phyloP scores from a whole-genome alignment of 2,797 vertebrate genomes.

The Chloroceryle amazona region DNA sequence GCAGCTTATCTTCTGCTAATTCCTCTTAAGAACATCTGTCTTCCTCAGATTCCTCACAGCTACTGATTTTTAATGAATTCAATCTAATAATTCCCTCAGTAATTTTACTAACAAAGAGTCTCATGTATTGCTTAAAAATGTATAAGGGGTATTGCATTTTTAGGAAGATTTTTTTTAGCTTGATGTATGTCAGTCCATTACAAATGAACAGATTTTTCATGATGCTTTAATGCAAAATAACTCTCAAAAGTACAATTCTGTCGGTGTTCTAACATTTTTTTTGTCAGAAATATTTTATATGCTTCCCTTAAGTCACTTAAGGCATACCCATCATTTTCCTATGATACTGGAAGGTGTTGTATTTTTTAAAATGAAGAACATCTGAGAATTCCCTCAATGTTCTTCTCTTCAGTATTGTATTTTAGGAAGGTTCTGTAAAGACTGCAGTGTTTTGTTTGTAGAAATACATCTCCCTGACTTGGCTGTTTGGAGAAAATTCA shows the following conservation, averaged over 20 bases:
- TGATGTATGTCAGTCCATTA: neutral
- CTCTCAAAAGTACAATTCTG: neutral
- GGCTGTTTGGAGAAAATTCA: neutral
- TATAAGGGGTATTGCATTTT: neutral
- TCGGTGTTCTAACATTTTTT: neutral
- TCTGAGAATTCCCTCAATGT: neutral
- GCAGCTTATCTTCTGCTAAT: neutral
- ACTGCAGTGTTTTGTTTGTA: neutral
- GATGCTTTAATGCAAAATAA: neutral
- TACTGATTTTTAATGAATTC: constrained; percentile 10
- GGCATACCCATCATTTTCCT: fast-evolving
- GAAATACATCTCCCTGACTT: neutral
- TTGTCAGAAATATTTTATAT: neutral
- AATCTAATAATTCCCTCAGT: neutral
- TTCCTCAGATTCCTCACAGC: neutral
- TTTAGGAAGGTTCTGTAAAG: neutral
- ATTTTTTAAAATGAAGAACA: neutral
- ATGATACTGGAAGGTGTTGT: fast-evolving
- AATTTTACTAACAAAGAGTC: constrained; percentile 26
- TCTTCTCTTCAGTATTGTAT: neutral
- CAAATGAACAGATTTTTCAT: neutral
- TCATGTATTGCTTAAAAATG: neutral
- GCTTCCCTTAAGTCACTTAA: neutral
- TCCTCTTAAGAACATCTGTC: neutral
- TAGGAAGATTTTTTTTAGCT: neutral